Conservation (phyloP, 1,140 invertebrate species). For the Sminthurides bifidus region DNA sequence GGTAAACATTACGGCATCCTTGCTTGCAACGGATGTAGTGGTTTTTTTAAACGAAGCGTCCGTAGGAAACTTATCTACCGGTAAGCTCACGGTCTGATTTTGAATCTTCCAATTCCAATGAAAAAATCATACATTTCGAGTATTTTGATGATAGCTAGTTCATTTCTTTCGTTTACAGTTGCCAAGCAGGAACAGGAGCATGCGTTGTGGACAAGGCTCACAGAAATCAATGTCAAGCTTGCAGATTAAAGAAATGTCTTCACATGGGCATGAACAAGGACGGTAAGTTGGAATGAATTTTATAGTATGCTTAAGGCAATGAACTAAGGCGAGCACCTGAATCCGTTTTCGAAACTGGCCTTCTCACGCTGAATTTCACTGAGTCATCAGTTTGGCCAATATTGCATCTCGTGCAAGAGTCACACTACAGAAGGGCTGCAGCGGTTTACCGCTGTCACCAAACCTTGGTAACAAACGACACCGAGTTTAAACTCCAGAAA, state of each 20-base stretch:
- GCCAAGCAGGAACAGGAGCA: slow-evolving; percentile 87
- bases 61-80: slow-evolving; percentile 93
- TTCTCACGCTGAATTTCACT: too few relatives aligned
- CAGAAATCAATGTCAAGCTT: slow-evolving; percentile 95
- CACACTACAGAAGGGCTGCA: too few relatives aligned
- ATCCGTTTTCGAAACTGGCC: too few relatives aligned
- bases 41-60: slow-evolving; percentile 96
- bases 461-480: too few relatives aligned
- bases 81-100: slow-evolving; percentile 40
- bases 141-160: not conserved
- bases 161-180: slow-evolving; percentile 50
- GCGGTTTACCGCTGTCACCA: too few relatives aligned
- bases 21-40: slow-evolving; percentile 98
- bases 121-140: not conserved
- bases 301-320: too few relatives aligned
- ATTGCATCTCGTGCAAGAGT: too few relatives aligned
- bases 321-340: too few relatives aligned
- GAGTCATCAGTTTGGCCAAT: too few relatives aligned
- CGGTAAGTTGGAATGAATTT: too few relatives aligned
- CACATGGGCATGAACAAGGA: slow-evolving; percentile 99
- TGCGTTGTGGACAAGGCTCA: slow-evolving; percentile 98
- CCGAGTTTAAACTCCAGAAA: too few relatives aligned
- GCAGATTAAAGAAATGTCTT: slow-evolving; percentile 92
- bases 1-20: slow-evolving; percentile 97
- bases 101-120: not conserved